Conservation (phyloP, 2,113 vertebrate genomes). For the Pithys albifrons region DNA sequence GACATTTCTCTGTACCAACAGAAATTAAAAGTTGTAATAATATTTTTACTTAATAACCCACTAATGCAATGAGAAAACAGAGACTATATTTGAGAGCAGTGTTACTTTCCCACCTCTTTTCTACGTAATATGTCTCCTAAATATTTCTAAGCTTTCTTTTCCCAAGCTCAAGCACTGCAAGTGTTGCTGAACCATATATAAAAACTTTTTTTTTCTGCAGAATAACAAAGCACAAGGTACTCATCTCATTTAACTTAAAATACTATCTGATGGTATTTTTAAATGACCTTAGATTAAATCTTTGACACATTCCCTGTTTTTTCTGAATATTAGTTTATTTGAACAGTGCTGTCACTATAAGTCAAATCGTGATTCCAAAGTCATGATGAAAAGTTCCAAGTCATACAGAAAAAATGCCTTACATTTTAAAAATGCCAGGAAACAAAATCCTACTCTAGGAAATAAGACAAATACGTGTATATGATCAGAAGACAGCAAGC, state of each 20-base stretch:
- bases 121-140: background rate
- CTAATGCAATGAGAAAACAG: background rate
- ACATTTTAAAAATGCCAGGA: background rate
- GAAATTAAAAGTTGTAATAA: background rate
- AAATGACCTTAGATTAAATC: background rate
- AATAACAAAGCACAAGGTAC: background rate
- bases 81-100: background rate
- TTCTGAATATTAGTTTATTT: background rate
- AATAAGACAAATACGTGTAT: background rate
- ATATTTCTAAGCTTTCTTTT: background rate
- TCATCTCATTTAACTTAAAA: background rate
- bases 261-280: background rate
- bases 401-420: background rate
- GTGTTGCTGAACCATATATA: background rate
- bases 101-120: background rate
- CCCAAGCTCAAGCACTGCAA: background rate
- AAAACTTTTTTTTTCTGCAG: background rate
- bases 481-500: background rate
- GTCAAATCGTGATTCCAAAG: background rate
- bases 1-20: background rate
- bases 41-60: background rate
- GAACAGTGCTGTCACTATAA: background rate
- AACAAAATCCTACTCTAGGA: background rate
- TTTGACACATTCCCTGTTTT: background rate
- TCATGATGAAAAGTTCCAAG: background rate